Conservation (phyloP, 2,888 invertebrate species). For the Nysson spinosus region DNA sequence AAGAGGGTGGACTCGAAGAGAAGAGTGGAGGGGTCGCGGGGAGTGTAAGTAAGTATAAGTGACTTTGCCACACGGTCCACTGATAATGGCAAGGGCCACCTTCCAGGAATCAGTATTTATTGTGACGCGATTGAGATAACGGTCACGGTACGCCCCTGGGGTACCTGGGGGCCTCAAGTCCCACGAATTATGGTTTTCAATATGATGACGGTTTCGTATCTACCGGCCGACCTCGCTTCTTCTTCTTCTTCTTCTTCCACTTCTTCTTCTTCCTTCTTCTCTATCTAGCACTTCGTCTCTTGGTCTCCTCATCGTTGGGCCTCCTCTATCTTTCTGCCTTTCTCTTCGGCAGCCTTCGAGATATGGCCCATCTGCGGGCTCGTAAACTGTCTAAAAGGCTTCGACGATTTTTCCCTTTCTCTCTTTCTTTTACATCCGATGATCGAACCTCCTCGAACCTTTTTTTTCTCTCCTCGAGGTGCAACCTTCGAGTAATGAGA, state of each 20-base stretch:
- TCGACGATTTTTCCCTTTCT: slow-evolving; percentile 29
- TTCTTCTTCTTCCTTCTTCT: slow-evolving; percentile 25
- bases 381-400: slow-evolving; percentile 73
- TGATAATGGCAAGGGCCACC: slow-evolving; percentile 65
- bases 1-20: slow-evolving; percentile 39
- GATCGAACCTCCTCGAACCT: not conserved
- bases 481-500: not conserved
- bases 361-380: slow-evolving; percentile 55
- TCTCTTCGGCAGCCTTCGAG: slow-evolving; percentile 54
- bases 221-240: slow-evolving; percentile 49
- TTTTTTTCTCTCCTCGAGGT: not conserved
- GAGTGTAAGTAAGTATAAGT: slow-evolving; percentile 74
- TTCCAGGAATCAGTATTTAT: slow-evolving; percentile 78
- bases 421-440: slow-evolving; percentile 15
- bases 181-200: slow-evolving; percentile 77
- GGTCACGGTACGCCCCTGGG: slow-evolving; percentile 64
- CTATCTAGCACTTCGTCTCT: slow-evolving; percentile 21
- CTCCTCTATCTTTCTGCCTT: slow-evolving; percentile 37
- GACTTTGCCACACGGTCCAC: slow-evolving; percentile 63
- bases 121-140: slow-evolving; percentile 76
- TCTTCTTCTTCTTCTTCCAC: slow-evolving; percentile 41
- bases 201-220: slow-evolving; percentile 73
- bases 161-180: slow-evolving; percentile 51
- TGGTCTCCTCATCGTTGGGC: slow-evolving; percentile 2
- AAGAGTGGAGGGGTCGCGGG: slow-evolving; percentile 50